Conservation (phyloP, 1,140 invertebrate genomes). For the Goniozus legneri region DNA sequence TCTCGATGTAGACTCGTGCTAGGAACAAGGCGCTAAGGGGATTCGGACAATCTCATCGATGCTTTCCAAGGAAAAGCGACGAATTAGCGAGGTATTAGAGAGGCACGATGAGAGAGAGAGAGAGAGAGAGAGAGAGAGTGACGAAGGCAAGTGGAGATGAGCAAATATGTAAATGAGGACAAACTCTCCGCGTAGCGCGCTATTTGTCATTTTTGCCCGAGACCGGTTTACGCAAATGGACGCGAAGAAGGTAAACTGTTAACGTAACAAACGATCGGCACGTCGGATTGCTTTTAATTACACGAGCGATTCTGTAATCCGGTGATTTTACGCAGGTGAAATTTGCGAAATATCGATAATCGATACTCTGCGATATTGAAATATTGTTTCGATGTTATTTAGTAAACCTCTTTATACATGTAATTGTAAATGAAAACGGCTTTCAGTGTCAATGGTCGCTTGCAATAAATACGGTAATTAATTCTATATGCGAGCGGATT, state of each 20-base stretch:
- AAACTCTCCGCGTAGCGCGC: constrained; percentile 24
- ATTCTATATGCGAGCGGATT: too few relatives aligned
- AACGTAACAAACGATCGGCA: neutral
- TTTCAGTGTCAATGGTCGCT: too few relatives aligned
- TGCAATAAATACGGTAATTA: too few relatives aligned
- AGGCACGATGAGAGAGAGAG: constrained; percentile 18
- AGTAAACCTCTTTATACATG: too few relatives aligned
- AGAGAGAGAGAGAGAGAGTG: too few relatives aligned
- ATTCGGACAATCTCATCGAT: constrained; percentile 28
- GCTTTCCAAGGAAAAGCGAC: constrained; percentile 24
- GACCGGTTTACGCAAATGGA: constrained; percentile 10
- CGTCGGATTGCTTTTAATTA: constrained; percentile 4
- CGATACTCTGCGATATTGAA: too few relatives aligned
- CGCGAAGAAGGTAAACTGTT: neutral
- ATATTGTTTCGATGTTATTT: too few relatives aligned
- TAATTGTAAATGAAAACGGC: too few relatives aligned
- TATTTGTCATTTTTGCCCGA: constrained; percentile 36
- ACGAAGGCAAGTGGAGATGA: too few relatives aligned
- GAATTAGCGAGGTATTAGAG: constrained; percentile 32
- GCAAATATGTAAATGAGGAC: constrained; percentile 35
- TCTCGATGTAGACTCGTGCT: constrained; percentile 6
- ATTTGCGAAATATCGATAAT: too few relatives aligned
- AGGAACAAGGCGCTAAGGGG: constrained; percentile 14
- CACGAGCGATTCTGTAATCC: neutral
- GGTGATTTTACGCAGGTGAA: too few relatives aligned